phyloP scores from a whole-genome alignment of 1,140 invertebrate genomes.

The Oedothorax gibbosus region DNA sequence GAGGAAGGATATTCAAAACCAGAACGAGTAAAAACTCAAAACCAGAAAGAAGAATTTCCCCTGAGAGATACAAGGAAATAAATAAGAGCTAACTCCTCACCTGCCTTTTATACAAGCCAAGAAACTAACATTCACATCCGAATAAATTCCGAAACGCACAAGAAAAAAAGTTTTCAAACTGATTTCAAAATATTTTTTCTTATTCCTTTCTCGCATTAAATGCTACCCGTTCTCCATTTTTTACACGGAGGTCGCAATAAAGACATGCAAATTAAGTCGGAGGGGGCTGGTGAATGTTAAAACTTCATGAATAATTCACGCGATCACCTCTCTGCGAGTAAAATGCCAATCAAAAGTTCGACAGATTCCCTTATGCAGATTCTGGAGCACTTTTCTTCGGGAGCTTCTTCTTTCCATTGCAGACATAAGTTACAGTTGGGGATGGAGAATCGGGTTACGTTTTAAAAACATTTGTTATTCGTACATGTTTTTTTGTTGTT shows the following conservation, averaged over 20 bases:
- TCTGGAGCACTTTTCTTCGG: constrained; percentile 15
- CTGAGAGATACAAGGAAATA: background rate
- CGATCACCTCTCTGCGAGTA: constrained; percentile 38
- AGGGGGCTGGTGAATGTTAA: background rate
- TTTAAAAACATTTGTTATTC: no score
- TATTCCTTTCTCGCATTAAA: background rate
- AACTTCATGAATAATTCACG: constrained; percentile 52
- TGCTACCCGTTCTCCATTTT: constrained; percentile 22
- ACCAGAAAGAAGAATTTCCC: no score
- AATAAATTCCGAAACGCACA: constrained; percentile 31
- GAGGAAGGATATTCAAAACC: background rate
- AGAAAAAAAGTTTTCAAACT: constrained; percentile 41
- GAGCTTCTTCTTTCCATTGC: background rate
- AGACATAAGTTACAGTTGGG: background rate
- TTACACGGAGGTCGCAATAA: constrained; percentile 16
- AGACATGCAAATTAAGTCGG: constrained; percentile 51
- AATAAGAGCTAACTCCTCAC: background rate
- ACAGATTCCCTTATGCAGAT: constrained; percentile 37
- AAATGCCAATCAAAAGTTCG: constrained; percentile 54
- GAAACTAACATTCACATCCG: constrained; percentile 26
- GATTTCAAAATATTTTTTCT: constrained; percentile 25
- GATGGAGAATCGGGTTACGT: no score
- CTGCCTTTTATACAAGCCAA: constrained; percentile 10
- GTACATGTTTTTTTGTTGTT: no score
- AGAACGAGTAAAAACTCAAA: background rate